These are phyloP conservation scores for Amyelois transitella DNA, from an alignment of 1,140 invertebrate genomes.

Conservation along the genomic window DNA sequence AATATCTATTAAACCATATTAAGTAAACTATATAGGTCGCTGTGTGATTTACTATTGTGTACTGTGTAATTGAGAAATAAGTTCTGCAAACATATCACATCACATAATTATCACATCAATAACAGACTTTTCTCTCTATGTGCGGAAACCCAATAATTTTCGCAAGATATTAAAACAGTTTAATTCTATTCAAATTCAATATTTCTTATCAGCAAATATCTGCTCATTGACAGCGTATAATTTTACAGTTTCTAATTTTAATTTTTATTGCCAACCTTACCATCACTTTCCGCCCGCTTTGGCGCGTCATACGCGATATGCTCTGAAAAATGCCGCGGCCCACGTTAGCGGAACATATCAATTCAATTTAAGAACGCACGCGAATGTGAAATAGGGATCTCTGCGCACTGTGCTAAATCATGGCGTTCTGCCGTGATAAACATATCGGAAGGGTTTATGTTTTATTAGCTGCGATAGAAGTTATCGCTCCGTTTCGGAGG, in stretches of 20 bases:
- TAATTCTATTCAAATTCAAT: neutral
- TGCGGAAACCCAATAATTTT: no score
- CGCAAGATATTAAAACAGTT: neutral
- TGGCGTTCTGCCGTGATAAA: conserved; percentile 47
- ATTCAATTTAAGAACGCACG: conserved; percentile 61
- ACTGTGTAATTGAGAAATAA: no score
- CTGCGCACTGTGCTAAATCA: conserved; percentile 52
- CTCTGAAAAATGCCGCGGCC: conserved; percentile 55
- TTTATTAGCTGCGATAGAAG: conserved; percentile 43
- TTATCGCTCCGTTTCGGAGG: neutral
- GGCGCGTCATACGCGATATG: conserved; percentile 52
- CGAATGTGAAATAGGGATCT: conserved; percentile 48
- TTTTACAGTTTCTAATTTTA: neutral
- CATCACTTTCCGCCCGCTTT: conserved; percentile 45
- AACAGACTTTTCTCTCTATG: no score
- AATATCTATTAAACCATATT: no score
- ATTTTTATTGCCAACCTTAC: conserved; percentile 30
- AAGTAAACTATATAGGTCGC: no score
- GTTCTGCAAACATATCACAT: no score
- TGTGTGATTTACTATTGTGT: no score
- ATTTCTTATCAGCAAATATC: neutral
- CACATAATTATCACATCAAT: no score
- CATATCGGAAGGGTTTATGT: conserved; percentile 49
- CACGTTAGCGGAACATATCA: conserved; percentile 62
- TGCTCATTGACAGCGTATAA: neutral